These are phyloP conservation scores for Hyposoter dolosus DNA, from an alignment of 2,888 invertebrate genomes.

Conservation along the genomic window DNA sequence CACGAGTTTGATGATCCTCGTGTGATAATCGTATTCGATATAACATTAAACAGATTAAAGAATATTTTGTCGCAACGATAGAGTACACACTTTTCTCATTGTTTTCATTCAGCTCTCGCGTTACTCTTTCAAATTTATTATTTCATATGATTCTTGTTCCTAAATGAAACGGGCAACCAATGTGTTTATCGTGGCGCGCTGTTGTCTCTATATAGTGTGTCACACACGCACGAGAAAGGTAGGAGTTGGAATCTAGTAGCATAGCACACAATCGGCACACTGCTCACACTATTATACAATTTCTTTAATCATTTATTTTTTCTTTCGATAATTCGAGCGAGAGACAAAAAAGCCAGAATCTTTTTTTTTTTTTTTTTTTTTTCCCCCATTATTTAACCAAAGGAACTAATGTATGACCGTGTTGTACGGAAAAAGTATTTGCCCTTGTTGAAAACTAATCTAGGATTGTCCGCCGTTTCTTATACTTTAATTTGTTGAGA, in stretches of 20 bases:
- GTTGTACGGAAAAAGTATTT: slow-evolving; percentile 23
- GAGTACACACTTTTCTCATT: slow-evolving; percentile 56
- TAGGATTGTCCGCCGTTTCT: slow-evolving; percentile 61
- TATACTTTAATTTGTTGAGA: slow-evolving; percentile 12
- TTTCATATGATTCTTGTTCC: slow-evolving; percentile 12
- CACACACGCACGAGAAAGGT: slow-evolving; percentile 80
- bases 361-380: background rate
- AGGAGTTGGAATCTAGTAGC: slow-evolving; percentile 74
- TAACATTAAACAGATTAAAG: slow-evolving; percentile 67
- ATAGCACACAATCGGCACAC: slow-evolving; percentile 73
- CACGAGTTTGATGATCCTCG: slow-evolving; percentile 2
- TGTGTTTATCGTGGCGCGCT: slow-evolving; percentile 68
- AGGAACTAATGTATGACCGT: slow-evolving; percentile 18
- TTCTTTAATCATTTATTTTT: slow-evolving; percentile 17
- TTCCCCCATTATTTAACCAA: background rate
- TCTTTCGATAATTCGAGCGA: slow-evolving; percentile 25
- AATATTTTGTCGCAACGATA: slow-evolving; percentile 68
- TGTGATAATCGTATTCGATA: background rate
- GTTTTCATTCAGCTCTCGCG: background rate
- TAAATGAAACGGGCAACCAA: slow-evolving; percentile 65
- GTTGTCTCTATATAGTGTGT: slow-evolving; percentile 73
- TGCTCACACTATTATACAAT: slow-evolving; percentile 65
- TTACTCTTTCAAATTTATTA: slow-evolving; percentile 4
- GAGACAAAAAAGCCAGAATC: slow-evolving; percentile 42
- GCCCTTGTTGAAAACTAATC: slow-evolving; percentile 45